Base-by-base conservation (phyloP, 2,113 vertebrate genomes). In the Raphicerus campestris region DNA sequence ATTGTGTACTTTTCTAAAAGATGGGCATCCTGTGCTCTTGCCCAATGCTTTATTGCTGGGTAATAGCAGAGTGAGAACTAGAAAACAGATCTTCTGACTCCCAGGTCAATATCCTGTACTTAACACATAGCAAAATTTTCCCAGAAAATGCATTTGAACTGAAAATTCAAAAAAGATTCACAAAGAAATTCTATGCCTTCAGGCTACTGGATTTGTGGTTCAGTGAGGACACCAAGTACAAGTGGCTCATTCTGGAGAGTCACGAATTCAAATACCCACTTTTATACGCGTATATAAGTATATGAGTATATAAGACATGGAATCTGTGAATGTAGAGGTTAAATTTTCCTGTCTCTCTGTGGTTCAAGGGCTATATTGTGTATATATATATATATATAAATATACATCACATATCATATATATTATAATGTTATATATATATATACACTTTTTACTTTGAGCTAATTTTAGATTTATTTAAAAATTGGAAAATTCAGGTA, bases 241-340 rank as follows among this genome's bases (percentile, higher is more conserved):
- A 32, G 17, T 19, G 39, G 32, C 5, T 17, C 42, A 15, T 20
- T 56, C 3, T 45, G 26, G 30, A 96, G 19, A n/a, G 15, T 10
- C 32, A 49, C 0, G 49, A 30, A 63, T 5, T 10, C 53, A 51
- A 35, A 70, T 3, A 2, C 4, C n/a, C 16, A 14, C 35, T 20
- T 91, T 75, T 1, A n/a, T 4, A 73, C 0, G 3, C n/a, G 0
- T 9, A 28, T 14, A 22, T 24, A n/a, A 80, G n/a, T 55, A 55
- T 5, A 73, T 0, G 11, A 61, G 0, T 10, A 30, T 24, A 13
- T 24, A 42, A 81, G 24, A 86, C 82, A 39, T 0, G 6, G 16
- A 30, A n/a, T 70, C 61, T 70, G 1, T 28, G 49, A 60, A 1
- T 3, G 5, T 2, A 56, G 28, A 78, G n/a, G 42, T 28, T 47